phyloP scores from a whole-genome alignment of 2,797 vertebrate species.

The Rhynchotus rufescens region DNA sequence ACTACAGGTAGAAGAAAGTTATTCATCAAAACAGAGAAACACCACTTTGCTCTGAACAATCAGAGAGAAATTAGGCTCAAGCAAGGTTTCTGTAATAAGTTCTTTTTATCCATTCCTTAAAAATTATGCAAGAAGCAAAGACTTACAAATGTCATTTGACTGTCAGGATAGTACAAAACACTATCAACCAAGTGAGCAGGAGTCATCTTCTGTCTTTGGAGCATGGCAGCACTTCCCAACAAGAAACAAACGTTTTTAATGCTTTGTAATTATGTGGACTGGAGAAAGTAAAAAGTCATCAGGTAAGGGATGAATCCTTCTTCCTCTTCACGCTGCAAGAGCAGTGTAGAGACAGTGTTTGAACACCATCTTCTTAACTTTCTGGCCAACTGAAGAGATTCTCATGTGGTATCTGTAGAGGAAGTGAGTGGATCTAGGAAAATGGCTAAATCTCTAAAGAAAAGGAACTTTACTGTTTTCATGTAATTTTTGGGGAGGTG shows the following conservation, averaged over 20 bases:
- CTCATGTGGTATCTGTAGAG: not conserved
- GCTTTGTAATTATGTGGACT: not conserved
- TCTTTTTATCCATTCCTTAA: not conserved
- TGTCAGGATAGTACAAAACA: not conserved
- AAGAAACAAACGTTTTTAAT: not conserved
- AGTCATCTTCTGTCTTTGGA: not conserved
- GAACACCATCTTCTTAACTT: not conserved
- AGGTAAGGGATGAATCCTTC: conserved; percentile 13
- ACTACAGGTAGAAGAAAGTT: not conserved
- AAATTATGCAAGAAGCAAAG: not conserved
- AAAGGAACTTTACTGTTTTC: not conserved
- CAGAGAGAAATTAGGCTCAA: not conserved
- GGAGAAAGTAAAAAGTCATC: not conserved
- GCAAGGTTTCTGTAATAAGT: not conserved
- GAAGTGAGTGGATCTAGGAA: not conserved
- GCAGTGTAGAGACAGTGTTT: fast-evolving
- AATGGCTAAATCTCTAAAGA: not conserved
- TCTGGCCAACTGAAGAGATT: not conserved
- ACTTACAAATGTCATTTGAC: not conserved
- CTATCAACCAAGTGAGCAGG: not conserved
- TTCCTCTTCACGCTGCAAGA: not conserved
- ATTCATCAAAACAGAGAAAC: not conserved
- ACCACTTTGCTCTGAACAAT: not conserved
- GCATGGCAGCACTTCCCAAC: not conserved
- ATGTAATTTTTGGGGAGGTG: not conserved